Base-by-base conservation (phyloP, 2,888 invertebrate genomes). In the Microctonus hyperodae region DNA sequence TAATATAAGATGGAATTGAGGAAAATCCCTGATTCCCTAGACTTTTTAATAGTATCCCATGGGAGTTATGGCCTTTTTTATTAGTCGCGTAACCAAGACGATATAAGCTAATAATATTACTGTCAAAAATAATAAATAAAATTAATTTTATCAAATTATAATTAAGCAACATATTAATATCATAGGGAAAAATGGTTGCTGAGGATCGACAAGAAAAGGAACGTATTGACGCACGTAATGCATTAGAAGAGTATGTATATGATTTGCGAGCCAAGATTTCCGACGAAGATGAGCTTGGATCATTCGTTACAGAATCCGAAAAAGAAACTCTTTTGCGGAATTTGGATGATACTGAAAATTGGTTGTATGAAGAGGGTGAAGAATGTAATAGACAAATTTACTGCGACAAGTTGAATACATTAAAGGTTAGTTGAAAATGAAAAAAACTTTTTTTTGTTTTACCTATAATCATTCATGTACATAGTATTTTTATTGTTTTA, bases 191-290 rank as follows among this genome's bases (percentile, higher is more conserved):
- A 84, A 93, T 94, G 92, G 90, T 92, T 76, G 88, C 90, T 64
- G 92, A 92, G 76, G 98, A 99, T 83, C 89, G 91, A 69, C 92
- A 94, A 81, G 98, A 98, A 85, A 97, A 96, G 78, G 96, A 97
- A 81, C 90, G 97, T 58, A 92, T 95, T 5, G 98, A 98, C 84
- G 96, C 96, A 1, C 93, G 97, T 79, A 99, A 99, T 85, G 94
- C 97, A 2, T 88, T 99, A 0, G 99, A 99, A 84, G 99, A 99
- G 85, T 99, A 97, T 81, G 96, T 99, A 33, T 99, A 99, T 83
- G 98, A 98, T 77, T 88, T 98, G 84, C 89, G 99, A 64, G 93
- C 94, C 68, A 96, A 97, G 83, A 85, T 98, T 63, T 89, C 89
- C 48, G 89, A 91, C 67, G 93, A 92, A 23, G 92, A 91, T 70